A percentile compares a stretch with the other conserved stretches of the same genome.
phyloP scores from a whole-genome alignment of 1,140 invertebrate genomes.

The Eurosta solidaginis region DNA sequence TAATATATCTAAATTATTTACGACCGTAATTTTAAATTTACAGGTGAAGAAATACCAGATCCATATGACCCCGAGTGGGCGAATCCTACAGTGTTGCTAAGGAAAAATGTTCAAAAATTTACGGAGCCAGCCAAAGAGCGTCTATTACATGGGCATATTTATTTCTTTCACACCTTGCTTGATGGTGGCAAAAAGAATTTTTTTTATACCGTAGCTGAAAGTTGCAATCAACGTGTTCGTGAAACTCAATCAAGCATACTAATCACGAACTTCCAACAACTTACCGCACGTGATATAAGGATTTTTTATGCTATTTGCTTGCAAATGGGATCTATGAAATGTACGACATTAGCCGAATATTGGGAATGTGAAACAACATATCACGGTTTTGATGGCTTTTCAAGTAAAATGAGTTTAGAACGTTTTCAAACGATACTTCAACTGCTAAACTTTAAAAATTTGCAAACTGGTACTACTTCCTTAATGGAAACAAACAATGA shows the following conservation, averaged over 20 bases:
- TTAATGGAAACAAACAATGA: neutral
- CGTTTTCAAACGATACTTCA: slow-evolving; percentile 40
- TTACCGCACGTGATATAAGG: slow-evolving; percentile 42
- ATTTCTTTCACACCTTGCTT: neutral
- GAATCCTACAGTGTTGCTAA: too few species aligned
- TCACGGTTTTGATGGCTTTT: slow-evolving; percentile 43
- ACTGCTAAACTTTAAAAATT: slow-evolving; percentile 39
- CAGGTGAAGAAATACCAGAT: too few species aligned
- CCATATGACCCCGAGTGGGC: too few species aligned
- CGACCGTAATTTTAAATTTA: too few species aligned
- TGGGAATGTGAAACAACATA: slow-evolving; percentile 37
- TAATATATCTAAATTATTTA: too few species aligned
- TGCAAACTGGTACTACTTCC: neutral
- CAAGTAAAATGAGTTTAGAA: slow-evolving; percentile 38
- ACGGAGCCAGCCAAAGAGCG: neutral
- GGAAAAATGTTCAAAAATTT: neutral
- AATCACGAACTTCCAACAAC: neutral
- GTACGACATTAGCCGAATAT: slow-evolving; percentile 41
- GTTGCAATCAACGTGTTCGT: neutral
- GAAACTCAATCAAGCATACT: neutral
- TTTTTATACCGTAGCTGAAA: neutral
- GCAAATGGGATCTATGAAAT: slow-evolving; percentile 43
- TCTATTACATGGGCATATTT: neutral
- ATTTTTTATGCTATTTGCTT: slow-evolving; percentile 43
- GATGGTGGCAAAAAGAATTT: neutral